phyloP scores from a whole-genome alignment of 2,113 vertebrate genomes.

The Vidua macroura region DNA sequence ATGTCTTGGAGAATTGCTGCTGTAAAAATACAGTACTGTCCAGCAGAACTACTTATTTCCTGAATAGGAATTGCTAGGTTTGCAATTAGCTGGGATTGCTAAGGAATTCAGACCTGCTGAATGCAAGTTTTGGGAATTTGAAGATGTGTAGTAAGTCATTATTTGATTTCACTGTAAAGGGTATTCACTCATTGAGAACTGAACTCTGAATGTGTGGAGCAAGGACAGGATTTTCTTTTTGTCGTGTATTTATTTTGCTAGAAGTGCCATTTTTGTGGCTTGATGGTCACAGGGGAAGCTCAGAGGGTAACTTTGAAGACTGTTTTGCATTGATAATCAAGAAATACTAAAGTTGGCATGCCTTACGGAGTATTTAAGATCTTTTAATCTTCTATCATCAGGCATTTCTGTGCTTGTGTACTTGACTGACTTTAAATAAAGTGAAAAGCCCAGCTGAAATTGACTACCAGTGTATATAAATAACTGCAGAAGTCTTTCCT shows the following conservation, averaged over 20 bases:
- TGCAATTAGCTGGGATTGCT: background rate
- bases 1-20: background rate
- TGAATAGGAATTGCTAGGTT: background rate
- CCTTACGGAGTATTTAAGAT: background rate
- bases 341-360: background rate
- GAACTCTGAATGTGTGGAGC: background rate
- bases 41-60: background rate
- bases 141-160: background rate
- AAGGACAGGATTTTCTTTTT: background rate
- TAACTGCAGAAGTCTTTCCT: background rate
- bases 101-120: background rate
- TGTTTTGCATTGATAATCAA: background rate
- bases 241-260: background rate
- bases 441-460: background rate
- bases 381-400: background rate
- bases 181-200: background rate
- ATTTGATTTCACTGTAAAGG: background rate
- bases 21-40: background rate
- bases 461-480: background rate
- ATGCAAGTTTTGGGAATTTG: background rate
- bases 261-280: background rate
- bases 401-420: background rate
- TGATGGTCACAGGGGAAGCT: background rate
- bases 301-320: background rate
- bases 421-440: background rate